Percentiles rank a stretch among this genome's conserved stretches.
Conservation (phyloP, 2,113 vertebrate genomes). For the Oenanthe melanoleuca region DNA sequence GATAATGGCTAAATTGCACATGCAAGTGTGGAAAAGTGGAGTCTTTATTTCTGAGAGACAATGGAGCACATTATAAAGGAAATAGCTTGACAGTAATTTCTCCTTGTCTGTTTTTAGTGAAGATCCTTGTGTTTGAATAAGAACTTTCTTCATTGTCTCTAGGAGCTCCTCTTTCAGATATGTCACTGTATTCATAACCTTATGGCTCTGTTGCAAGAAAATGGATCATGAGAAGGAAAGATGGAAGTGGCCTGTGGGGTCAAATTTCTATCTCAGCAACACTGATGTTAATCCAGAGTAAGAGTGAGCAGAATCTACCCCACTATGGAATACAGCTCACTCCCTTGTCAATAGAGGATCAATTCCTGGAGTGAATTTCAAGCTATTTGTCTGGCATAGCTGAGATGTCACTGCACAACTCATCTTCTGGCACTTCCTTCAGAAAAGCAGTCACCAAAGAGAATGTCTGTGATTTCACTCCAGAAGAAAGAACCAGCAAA, state of each 20-base stretch:
- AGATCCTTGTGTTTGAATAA: slow-evolving; percentile 12
- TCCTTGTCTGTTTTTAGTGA: slow-evolving; percentile 44
- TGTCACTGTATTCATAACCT: neutral
- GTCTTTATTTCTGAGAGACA: slow-evolving; percentile 60
- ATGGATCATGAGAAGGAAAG: neutral
- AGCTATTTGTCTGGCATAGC: neutral
- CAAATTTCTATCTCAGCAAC: neutral
- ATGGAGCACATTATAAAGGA: slow-evolving; percentile 37
- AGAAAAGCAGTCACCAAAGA: neutral
- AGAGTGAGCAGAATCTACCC: neutral
- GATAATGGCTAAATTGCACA: slow-evolving; percentile 40
- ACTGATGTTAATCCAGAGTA: neutral
- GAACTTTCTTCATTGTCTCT: slow-evolving; percentile 37
- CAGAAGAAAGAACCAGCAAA: neutral
- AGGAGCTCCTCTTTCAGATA: neutral
- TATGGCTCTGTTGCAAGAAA: neutral
- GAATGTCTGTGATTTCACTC: neutral
- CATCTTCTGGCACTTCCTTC: neutral
- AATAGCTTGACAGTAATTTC: slow-evolving; percentile 56
- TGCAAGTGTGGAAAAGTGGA: neutral
- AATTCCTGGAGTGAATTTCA: neutral
- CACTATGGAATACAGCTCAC: neutral
- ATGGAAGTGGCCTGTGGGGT: neutral
- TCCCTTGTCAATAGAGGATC: neutral
- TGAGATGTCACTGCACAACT: neutral